Conservation (phyloP, 2,888 invertebrate species). For the Meganola albula region DNA sequence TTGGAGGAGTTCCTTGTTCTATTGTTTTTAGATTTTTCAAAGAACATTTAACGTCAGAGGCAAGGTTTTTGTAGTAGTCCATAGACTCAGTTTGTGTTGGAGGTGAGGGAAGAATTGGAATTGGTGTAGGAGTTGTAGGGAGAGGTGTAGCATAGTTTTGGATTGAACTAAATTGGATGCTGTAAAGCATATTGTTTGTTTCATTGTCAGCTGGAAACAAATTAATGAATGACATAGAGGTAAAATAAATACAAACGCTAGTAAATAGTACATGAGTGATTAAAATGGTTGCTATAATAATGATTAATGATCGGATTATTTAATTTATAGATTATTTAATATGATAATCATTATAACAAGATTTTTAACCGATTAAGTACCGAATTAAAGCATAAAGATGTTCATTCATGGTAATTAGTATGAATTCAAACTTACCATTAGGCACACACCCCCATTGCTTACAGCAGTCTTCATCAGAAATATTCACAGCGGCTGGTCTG, state of each 20-base stretch:
- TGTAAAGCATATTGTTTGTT: slow-evolving; percentile 39
- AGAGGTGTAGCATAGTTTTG: slow-evolving; percentile 53
- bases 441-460: slow-evolving; percentile 84
- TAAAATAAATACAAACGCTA: slow-evolving; percentile 16
- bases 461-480: slow-evolving; percentile 88
- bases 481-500: slow-evolving; percentile 79
- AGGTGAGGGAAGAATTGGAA: slow-evolving; percentile 36
- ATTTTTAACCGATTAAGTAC: too few relatives aligned
- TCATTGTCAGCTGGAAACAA: slow-evolving; percentile 64
- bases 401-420: too few relatives aligned
- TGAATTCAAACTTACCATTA: slow-evolving; percentile 43
- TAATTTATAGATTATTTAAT: too few relatives aligned
- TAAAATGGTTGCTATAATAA: too few relatives aligned
- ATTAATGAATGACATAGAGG: slow-evolving; percentile 43
- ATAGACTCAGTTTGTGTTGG: slow-evolving; percentile 42
- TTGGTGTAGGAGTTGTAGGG: slow-evolving; percentile 33
- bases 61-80: slow-evolving; percentile 43
- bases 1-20: too few relatives aligned
- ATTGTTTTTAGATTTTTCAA: slow-evolving; percentile 42
- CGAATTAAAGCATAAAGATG: too few relatives aligned
- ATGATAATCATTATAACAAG: too few relatives aligned
- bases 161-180: slow-evolving; percentile 35
- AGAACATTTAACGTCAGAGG: slow-evolving; percentile 41
- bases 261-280: too few relatives aligned
- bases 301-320: too few relatives aligned